These are phyloP conservation scores for human (Homo sapiens) DNA, from an alignment of 2,113 vertebrate genomes.

Conservation along the genomic window GRCh38 chr14:64473001-64473500, in stretches of 20 bases:
- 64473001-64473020: not conserved
- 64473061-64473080: conserved; percentile 10
- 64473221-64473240: conserved; percentile 77
- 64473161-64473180: conserved; percentile 67
- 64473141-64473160: conserved; percentile 59
- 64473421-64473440: conserved; percentile 19
- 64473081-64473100: conserved; percentile 29
- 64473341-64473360: conserved; percentile 53
- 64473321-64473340: conserved; percentile 67
- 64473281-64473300: conserved; percentile 68
- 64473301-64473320: conserved; percentile 54
- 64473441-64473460: not conserved
- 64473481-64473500: not conserved
- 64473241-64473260: conserved; percentile 69
- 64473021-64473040: not conserved
- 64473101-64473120: conserved; percentile 53
- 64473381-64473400: conserved; percentile 54
- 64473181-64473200: conserved; percentile 72
- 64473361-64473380: conserved; percentile 3
- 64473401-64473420: not conserved
- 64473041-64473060: conserved; percentile 11
- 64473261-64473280: conserved; percentile 70
- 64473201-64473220: conserved; percentile 73
- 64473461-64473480: not conserved
- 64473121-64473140: conserved; percentile 45